Percentiles rank a stretch among this genome's conserved stretches.
These are phyloP conservation scores for Synergus itoensis DNA, from an alignment of 2,888 invertebrate genomes.

Conservation along the genomic window DNA sequence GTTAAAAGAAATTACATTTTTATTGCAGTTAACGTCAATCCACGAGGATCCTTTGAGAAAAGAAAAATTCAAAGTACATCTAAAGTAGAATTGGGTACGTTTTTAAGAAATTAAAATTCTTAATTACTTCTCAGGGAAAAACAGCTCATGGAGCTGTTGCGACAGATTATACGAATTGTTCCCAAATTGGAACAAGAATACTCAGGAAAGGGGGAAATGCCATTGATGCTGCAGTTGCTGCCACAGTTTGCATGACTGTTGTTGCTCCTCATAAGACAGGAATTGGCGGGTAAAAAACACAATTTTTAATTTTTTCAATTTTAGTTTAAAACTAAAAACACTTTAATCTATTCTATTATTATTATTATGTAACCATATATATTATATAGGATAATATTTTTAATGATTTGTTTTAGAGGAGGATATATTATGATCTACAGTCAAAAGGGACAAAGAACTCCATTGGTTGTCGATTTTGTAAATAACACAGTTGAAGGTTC, in stretches of 20 bases:
- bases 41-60: too few species aligned
- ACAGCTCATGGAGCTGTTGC: constrained; percentile 85
- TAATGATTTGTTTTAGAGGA: constrained; percentile 80
- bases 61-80: too few species aligned
- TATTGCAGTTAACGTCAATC: background rate
- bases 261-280: constrained; percentile 87
- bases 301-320: constrained; percentile 41
- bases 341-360: background rate
- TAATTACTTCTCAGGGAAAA: constrained; percentile 54
- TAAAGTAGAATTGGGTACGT: too few species aligned
- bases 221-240: constrained; percentile 87
- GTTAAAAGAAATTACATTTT: constrained; percentile 42
- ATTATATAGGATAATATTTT: background rate
- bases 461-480: constrained; percentile 82
- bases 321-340: constrained; percentile 38
- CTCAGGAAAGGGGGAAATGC: constrained; percentile 87
- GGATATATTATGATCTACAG: constrained; percentile 87
- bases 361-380: too few species aligned
- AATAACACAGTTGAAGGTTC: constrained; percentile 69
- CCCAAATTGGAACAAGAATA: constrained; percentile 84
- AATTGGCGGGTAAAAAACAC: constrained; percentile 84
- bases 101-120: constrained; percentile 21
- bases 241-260: constrained; percentile 87
- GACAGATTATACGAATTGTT: constrained; percentile 85
- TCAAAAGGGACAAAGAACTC: constrained; percentile 80